These are phyloP conservation scores for Oncorhynchus nerka DNA, from an alignment of 2,113 vertebrate species.

Conservation along the genomic window DNA sequence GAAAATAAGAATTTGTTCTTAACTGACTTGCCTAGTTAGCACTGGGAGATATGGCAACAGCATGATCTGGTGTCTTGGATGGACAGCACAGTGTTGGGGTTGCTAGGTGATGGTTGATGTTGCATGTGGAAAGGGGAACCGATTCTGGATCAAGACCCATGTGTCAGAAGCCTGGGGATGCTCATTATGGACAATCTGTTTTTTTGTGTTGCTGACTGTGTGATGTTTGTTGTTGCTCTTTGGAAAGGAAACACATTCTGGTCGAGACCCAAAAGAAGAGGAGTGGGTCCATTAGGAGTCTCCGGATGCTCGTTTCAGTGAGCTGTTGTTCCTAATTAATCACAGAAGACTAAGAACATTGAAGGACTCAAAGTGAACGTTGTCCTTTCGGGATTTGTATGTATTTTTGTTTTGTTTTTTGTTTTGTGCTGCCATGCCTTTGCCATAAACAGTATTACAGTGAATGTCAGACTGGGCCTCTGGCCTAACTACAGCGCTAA, in stretches of 20 bases:
- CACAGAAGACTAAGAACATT: not conserved
- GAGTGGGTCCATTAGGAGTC: slow-evolving; percentile 1
- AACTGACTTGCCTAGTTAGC: too few relatives aligned
- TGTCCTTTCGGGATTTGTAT: not conserved
- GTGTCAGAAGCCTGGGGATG: too few relatives aligned
- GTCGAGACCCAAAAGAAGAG: too few relatives aligned
- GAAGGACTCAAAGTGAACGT: not conserved
- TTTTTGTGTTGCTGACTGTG: too few relatives aligned
- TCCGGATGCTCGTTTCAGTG: slow-evolving; percentile 26
- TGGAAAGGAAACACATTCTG: too few relatives aligned
- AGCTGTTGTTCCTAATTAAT: slow-evolving; percentile 17
- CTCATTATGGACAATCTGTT: too few relatives aligned
- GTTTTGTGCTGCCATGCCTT: not conserved
- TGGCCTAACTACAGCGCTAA: not conserved
- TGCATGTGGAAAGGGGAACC: not conserved
- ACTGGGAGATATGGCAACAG: too few relatives aligned
- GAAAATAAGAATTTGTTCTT: too few relatives aligned
- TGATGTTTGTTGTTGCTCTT: too few relatives aligned
- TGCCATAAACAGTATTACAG: not conserved
- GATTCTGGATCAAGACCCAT: too few relatives aligned
- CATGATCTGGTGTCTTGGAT: not conserved
- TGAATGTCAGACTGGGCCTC: not conserved
- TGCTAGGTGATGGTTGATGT: not conserved
- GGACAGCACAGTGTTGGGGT: not conserved
- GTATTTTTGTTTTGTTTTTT: not conserved